Percentiles rank a stretch among this genome's conserved stretches.
These are phyloP conservation scores for Orientallactaga sibirica DNA, from an alignment of 2,797 vertebrate genomes.

Conservation along the genomic window DNA sequence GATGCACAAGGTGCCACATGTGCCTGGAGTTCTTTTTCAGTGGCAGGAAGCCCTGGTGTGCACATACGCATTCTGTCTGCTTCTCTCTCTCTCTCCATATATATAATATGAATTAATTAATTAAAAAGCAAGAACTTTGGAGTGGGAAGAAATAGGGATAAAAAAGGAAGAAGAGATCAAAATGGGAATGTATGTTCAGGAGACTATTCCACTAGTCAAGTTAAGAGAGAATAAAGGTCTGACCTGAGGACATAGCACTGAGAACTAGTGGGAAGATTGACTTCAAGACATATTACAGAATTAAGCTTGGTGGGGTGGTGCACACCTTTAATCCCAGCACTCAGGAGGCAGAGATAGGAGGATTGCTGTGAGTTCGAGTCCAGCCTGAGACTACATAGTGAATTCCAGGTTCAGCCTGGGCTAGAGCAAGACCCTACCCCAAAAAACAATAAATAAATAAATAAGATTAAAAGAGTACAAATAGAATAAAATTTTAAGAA, in stretches of 20 bases:
- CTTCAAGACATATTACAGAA: background rate
- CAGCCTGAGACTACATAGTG: too few species aligned
- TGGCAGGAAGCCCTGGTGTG: too few species aligned
- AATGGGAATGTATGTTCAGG: background rate
- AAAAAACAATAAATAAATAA: background rate
- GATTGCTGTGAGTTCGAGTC: too few species aligned
- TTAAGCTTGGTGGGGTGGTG: background rate
- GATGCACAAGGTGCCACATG: too few species aligned
- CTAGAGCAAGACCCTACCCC: too few species aligned
- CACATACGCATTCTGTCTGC: too few species aligned
- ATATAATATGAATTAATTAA: too few species aligned
- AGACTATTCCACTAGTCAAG: background rate
- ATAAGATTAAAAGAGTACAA: conserved; percentile 34
- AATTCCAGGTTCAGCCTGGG: too few species aligned
- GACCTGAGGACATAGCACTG: background rate
- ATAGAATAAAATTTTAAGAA: conserved; percentile 43
- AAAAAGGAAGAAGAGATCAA: background rate
- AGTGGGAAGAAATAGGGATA: conserved; percentile 1
- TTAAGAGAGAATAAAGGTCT: background rate
- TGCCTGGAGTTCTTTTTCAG: too few species aligned
- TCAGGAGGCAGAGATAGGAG: too few species aligned
- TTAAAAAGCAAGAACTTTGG: background rate
- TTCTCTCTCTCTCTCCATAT: too few species aligned
- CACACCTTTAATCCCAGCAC: too few species aligned
- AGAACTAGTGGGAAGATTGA: background rate